Evolutionary conservation across 2,888 invertebrate genomes (phyloP).

Genomic region (Gari tellinella): DNA sequence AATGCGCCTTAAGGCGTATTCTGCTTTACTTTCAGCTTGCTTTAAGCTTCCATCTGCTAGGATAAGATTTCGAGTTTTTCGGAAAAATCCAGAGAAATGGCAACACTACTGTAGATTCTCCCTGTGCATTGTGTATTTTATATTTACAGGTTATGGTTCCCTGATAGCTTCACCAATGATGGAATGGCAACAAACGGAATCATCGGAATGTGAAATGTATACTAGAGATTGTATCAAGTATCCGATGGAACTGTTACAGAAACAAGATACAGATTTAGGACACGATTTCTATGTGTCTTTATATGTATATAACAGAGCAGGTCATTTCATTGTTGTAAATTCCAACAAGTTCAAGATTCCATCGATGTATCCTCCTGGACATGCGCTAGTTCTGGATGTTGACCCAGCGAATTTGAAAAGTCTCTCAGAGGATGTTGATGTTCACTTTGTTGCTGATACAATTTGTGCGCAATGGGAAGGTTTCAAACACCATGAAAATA

Average conservation of each 20-base stretch:
- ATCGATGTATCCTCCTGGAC: constrained; percentile 45
- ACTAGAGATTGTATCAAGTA: constrained; percentile 30
- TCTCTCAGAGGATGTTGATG: constrained; percentile 15
- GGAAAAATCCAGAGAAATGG: no score
- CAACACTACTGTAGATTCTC: no score
- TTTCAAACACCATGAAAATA: constrained; percentile 27
- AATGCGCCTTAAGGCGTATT: no score
- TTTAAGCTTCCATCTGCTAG: no score
- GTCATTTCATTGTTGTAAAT: constrained; percentile 43
- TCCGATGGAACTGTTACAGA: constrained; percentile 28
- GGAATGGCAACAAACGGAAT: constrained; percentile 30
- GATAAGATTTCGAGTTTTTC: no score
- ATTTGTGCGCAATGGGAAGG: constrained; percentile 40
- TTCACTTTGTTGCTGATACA: constrained; percentile 23
- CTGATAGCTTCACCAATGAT: constrained; percentile 14
- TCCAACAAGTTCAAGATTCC: constrained; percentile 43
- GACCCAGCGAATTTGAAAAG: constrained; percentile 5
- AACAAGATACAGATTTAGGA: constrained; percentile 30
- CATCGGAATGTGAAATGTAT: constrained; percentile 7
- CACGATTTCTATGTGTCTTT: constrained; percentile 32
- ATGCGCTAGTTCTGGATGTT: constrained; percentile 43
- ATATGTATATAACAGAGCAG: constrained; percentile 58
- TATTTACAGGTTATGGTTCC: no score
- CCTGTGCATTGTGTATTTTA: no score
- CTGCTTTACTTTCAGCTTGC: no score